Evolutionary conservation across 2,113 vertebrate genomes (phyloP), one percentile per base, ranked within the genome.

Genomic region (Upupa epops): DNA sequence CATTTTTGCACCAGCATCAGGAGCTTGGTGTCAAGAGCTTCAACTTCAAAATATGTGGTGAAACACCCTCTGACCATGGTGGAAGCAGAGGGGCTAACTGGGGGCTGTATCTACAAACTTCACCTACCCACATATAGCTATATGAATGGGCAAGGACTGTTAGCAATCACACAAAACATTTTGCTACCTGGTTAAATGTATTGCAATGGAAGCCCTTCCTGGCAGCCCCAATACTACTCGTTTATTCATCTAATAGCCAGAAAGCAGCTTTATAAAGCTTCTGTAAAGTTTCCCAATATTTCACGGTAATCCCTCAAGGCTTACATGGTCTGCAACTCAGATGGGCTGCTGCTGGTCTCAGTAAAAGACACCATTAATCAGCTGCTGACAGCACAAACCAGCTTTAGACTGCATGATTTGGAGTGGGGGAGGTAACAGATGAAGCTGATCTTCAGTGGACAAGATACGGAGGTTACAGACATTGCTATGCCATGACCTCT

Each of bases 361-460:
- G 56, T 78, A 60, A 92, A 92, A 89, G 37, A 75, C 32, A 81
- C 36, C 40, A 20, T 81, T 93, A 93, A 94, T 91, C 89, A 94
- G 61, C 83, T 94, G 91, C 93, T 94, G 95, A 96, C 79, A 94
- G 92, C 72, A 86, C 45, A 88, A 94, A 86, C 48, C 40, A 22
- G 60, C 60, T 88, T 89, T 59, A 81, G 89, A 80, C 48, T 83
- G 59, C 58, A 68, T 40, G 54, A 3, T 4, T 63, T 55, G 25
- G 22, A 28, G 21, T 49, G 6, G 20, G 17, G 21, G 52, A 91
- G 48, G 64, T 66, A 91, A 46, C 32, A 84, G 84, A 71, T 29
- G 2, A 56, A 60, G 52, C 37, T 75, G 32, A 78, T 76, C 54
- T 83, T 63, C 49, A 89, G 45, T 17, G 20, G 64, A 94, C n/a